Evolutionary conservation across 2,113 vertebrate genomes (phyloP).

Genomic region (Theristicus caerulescens): DNA sequence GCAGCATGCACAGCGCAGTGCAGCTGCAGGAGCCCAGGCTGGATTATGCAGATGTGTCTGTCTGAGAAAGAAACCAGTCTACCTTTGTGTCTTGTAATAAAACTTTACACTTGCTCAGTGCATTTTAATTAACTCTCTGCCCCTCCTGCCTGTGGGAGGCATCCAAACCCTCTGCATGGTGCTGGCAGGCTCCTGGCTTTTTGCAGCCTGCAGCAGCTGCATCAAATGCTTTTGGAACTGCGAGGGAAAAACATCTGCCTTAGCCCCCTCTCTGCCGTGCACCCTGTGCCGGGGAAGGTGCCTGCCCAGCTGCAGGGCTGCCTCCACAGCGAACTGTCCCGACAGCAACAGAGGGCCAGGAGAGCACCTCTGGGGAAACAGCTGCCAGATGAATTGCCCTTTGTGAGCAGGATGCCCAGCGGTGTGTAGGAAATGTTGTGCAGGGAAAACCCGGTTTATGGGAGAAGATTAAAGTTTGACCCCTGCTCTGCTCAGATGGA

Average conservation of each 20-base stretch:
- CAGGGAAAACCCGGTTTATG: accelerated
- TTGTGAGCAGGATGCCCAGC: neutral
- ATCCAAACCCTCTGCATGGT: neutral
- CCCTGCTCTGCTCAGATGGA: neutral
- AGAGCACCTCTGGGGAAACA: neutral
- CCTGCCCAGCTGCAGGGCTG: neutral
- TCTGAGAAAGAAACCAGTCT: neutral
- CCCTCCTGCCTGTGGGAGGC: slow-evolving; percentile 44
- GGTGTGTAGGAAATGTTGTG: accelerated
- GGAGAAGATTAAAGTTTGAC: neutral
- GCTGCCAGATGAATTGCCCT: too few species aligned
- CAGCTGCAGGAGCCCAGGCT: slow-evolving; percentile 1
- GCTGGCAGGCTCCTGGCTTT: neutral
- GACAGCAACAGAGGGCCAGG: neutral
- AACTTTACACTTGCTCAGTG: slow-evolving; percentile 15
- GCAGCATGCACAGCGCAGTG: neutral
- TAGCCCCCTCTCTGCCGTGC: accelerated
- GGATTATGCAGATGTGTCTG: slow-evolving; percentile 24
- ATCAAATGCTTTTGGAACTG: neutral
- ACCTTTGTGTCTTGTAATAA: slow-evolving; percentile 1
- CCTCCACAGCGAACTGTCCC: accelerated
- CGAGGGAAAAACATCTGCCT: neutral
- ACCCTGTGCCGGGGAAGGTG: accelerated
- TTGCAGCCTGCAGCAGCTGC: neutral
- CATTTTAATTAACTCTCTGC: slow-evolving; percentile 28